Base-by-base conservation (phyloP, 2,797 vertebrate species). In the Chelidonichthys spinosus region DNA sequence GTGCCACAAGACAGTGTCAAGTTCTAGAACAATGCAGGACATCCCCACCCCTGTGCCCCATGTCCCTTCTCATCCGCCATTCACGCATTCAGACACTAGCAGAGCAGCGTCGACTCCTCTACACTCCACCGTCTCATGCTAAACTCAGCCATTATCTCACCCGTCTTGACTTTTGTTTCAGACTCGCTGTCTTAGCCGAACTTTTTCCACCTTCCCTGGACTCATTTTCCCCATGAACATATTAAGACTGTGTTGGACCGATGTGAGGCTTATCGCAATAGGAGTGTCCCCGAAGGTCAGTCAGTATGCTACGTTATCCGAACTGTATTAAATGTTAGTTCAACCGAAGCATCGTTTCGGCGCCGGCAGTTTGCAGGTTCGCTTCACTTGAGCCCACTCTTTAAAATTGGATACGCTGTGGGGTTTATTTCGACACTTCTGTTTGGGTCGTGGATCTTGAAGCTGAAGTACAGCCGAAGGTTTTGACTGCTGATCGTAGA, bases 1-100 rank as follows among this genome's bases (percentile, higher is more conserved):
- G 84, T 81, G 85, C 83, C 79, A 78, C 86, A 85, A 85, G 83
- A 90, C 72, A 25, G 71, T 84, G 74, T 90, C 83, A 79, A 80
- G 72, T 82, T 84, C 54, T 61, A 69, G 75, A 86, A 88, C 75
- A 89, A 92, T 92, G 89, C 89, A 86, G 92, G 92, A 90, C 90
- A 85, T 83, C 83, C 88, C 63, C 69, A 37, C 35, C 53, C 62
- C 25, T 7, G 13, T 3, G 6, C 60, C 67, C 67, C 4, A 13
- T 72, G 1, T 35, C 56, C 83, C 64, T 40, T 13, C 83, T 80
- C 85, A 77, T 70, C 72, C 79, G 46, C 54, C 76, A 54, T 75
- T 58, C 72, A 72, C 79, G 7, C 76, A 69, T 66, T 69, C 86
- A 88, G 85, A 92, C 90, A 92, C 90, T 88, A 89, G 87, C 56